Evolutionary conservation across 1,140 invertebrate genomes (phyloP).

Genomic region (Drosophila sechellia): DNA sequence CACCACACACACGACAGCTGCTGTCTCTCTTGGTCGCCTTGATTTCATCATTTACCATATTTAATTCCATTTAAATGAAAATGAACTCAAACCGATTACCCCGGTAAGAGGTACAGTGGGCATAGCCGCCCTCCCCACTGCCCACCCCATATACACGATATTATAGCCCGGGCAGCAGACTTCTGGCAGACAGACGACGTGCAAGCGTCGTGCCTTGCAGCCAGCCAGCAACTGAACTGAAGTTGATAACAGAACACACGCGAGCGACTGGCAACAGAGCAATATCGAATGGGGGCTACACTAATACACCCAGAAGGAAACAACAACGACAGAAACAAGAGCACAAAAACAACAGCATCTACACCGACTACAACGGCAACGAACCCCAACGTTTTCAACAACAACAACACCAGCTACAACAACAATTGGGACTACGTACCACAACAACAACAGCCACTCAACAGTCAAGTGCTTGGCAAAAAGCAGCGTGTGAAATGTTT

Average conservation of each 20-base stretch:
- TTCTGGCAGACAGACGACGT: constrained; percentile 62
- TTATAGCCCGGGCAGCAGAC: constrained; percentile 40
- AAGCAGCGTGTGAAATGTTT: constrained; percentile 82
- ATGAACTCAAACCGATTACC: constrained; percentile 82
- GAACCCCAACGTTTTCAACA: constrained; percentile 54
- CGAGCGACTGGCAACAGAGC: constrained; percentile 39
- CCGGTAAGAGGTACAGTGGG: constrained; percentile 25
- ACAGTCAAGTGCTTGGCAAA: constrained; percentile 80
- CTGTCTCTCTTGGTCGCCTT: constrained; percentile 46
- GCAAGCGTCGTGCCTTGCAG: constrained; percentile 60
- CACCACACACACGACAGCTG: constrained; percentile 60
- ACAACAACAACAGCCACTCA: constrained; percentile 62
- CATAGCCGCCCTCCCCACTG: not conserved
- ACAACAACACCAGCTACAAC: constrained; percentile 21
- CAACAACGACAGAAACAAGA: constrained; percentile 6
- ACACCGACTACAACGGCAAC: constrained; percentile 49
- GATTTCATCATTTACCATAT: constrained; percentile 83
- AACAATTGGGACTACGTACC: not conserved
- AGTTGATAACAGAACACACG: constrained; percentile 62
- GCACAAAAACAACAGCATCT: constrained; percentile 4
- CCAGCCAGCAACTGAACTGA: constrained; percentile 54
- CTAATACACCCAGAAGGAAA: not conserved
- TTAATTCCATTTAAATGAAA: constrained; percentile 83
- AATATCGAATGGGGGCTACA: constrained; percentile 14
- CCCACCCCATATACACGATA: not conserved